These are phyloP conservation scores for Gallinago undulata DNA, from an alignment of 2,113 vertebrate species.

Conservation along the genomic window DNA sequence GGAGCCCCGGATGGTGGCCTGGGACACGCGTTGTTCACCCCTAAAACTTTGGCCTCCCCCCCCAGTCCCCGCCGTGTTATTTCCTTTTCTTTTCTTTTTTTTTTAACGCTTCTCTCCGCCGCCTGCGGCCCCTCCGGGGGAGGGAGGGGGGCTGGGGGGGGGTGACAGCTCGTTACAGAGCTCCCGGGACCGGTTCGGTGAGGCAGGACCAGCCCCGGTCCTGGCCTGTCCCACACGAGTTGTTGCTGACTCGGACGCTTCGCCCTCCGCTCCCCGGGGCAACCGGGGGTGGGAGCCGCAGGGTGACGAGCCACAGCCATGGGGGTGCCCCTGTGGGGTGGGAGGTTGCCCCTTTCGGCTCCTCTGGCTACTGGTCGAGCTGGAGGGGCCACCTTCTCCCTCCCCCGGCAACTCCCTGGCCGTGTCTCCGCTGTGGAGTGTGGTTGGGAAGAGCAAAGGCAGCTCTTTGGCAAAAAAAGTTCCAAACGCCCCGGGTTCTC, in stretches of 20 bases:
- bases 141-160: too few species aligned
- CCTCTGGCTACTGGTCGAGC: neutral
- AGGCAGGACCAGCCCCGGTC: neutral
- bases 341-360: neutral
- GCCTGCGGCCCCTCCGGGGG: neutral
- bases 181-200: neutral
- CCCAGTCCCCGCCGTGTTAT: too few species aligned
- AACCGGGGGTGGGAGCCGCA: neutral
- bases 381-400: neutral
- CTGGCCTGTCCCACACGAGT: neutral
- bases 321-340: neutral
- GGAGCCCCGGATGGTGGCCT: neutral
- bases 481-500: rapidly evolving
- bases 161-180: too few species aligned
- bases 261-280: neutral
- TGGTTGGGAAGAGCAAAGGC: neutral
- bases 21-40: neutral
- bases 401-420: neutral
- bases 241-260: neutral
- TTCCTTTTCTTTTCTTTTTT: neutral
- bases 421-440: too few species aligned
- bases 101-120: neutral
- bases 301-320: neutral
- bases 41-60: neutral
- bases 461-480: neutral